phyloP scores from a whole-genome alignment of 2,888 invertebrate species.

The Andrena fulva region DNA sequence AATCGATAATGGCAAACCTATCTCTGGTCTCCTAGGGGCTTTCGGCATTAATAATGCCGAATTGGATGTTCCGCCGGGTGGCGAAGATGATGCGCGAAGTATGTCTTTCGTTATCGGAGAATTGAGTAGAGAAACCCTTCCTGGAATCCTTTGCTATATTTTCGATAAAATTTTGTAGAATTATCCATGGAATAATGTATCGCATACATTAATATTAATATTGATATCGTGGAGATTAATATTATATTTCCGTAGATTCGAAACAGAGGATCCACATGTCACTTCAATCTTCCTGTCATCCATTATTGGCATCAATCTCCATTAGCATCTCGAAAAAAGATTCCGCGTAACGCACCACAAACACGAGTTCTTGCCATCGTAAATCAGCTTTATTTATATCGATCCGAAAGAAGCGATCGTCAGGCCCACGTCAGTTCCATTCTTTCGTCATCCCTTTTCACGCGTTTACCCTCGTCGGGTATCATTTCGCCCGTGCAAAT shows the following conservation, averaged over 20 bases:
- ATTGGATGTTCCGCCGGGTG: neutral
- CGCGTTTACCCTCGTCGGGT: conserved; percentile 12
- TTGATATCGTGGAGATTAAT: too few species aligned
- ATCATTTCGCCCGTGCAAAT: conserved; percentile 25
- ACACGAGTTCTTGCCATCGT: neutral
- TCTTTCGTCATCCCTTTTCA: neutral
- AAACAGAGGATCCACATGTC: neutral
- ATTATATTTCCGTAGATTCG: too few species aligned
- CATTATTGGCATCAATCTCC: conserved; percentile 15
- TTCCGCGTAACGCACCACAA: neutral
- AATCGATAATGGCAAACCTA: conserved; percentile 8
- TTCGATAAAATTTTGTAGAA: neutral
- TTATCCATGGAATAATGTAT: neutral
- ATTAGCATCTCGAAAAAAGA: conserved; percentile 6
- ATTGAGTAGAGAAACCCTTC: neutral
- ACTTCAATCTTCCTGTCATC: neutral
- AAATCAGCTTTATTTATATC: conserved; percentile 15
- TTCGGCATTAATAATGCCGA: conserved; percentile 7
- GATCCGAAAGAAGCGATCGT: neutral
- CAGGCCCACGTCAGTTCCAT: neutral
- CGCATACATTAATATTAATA: neutral
- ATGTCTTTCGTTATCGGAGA: neutral
- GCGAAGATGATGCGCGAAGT: neutral
- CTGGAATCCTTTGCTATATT: neutral
- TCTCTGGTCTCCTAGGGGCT: neutral